Conservation (phyloP, 1,140 invertebrate species). For the Bombyx mori region ASM3026992v2 NC_085129.1:8325001-8325500, state of each 20-base stretch:
- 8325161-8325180: no score
- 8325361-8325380: constrained; percentile 27
- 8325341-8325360: constrained; percentile 29
- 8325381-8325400: constrained; percentile 29
- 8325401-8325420: constrained; percentile 54
- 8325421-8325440: constrained; percentile 36
- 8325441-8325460: constrained; percentile 45
- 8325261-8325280: constrained; percentile 26
- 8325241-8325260: constrained; percentile 38
- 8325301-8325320: constrained; percentile 18
- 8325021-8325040: no score
- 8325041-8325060: no score
- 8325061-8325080: no score
- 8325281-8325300: constrained; percentile 24
- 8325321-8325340: constrained; percentile 21
- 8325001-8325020: no score
- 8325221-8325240: neutral
- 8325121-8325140: no score
- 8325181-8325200: no score
- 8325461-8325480: constrained; percentile 55
- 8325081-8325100: no score
- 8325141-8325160: no score
- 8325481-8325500: constrained; percentile 65
- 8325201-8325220: no score
- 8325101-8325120: no score